Base-by-base conservation (phyloP, 2,888 invertebrate genomes). In the Drosophila anomelani region DNA sequence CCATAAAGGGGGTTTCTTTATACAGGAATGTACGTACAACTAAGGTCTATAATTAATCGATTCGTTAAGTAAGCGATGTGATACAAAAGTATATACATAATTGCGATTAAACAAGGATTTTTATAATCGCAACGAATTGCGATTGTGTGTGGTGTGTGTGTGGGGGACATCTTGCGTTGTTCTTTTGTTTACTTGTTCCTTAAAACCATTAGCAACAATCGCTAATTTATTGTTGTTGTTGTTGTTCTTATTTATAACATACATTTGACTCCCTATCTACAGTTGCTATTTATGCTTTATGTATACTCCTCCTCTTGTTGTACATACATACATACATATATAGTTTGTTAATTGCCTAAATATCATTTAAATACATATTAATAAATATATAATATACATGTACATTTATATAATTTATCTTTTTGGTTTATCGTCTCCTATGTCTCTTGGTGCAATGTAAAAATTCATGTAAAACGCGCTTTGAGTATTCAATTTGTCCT, bases 371-470 rank as follows among this genome's bases (percentile, higher is more conserved):
- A 60, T 81, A 80, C 78, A 69, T 66, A 38, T 53, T 76, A 58
- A 44, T 82, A 69, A 67, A 64, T 85, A 56, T 74, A 56, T 74
- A 68, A 56, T 70, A 57, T 71, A 61, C 62, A 58, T 76, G 57
- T 74, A 61, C 60, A 58, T 69, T 67, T 70, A 51, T 57, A 53
- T 68, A 47, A 47, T 67, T 61, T 71, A 36, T 56, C 13, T 70
- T 63, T 54, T 64, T 43, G 17, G 49, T 54, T 55, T 74, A 55
- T 62, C 53, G 69, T 61, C 64, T 64, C 68, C 53, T 61, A 49
- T 55, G 76, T 78, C 70, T 55, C 68, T 89, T 78, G 88, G 89
- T 90, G 89, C 89, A 83, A 78, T 89, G 90, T 90, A 90, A 90
- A 89, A 90, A 87, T 90, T 56, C 87, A 87, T 87, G 88, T 81